Evolutionary conservation across 2,888 invertebrate species (phyloP).

Genomic region (Pemphredon lugubris): DNA sequence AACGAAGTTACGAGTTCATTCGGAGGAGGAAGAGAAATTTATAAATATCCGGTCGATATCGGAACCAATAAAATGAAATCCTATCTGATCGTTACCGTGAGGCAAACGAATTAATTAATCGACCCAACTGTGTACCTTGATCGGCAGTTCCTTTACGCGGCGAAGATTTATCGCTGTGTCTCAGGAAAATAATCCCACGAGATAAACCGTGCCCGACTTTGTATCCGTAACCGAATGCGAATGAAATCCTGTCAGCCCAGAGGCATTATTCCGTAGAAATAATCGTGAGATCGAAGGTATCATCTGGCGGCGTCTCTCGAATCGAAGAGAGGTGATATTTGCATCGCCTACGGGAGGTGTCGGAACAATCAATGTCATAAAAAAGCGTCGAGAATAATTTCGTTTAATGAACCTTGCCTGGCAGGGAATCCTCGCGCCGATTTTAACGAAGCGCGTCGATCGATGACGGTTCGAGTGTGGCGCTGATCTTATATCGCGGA

Average conservation of each 20-base stretch:
- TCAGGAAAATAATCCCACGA: conserved; percentile 28
- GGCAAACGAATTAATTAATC: no score
- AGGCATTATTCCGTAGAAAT: conserved; percentile 42
- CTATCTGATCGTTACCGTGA: no score
- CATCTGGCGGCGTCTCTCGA: conserved; percentile 7
- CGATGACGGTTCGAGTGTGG: conserved; percentile 5
- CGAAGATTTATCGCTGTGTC: neutral
- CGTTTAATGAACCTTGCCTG: conserved; percentile 8
- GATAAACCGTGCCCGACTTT: neutral
- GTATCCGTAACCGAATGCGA: conserved; percentile 27
- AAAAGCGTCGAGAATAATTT: conserved; percentile 32
- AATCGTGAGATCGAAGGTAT: conserved; percentile 30
- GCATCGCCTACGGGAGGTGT: conserved; percentile 20
- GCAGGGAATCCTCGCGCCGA: conserved; percentile 5
- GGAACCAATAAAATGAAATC: no score
- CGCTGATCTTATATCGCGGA: no score
- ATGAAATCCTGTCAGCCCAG: conserved; percentile 24
- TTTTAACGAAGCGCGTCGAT: conserved; percentile 44
- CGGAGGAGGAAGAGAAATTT: no score
- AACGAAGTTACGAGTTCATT: no score
- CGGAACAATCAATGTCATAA: conserved; percentile 12
- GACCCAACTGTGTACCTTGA: no score
- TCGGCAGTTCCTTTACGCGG: conserved; percentile 9
- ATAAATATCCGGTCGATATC: no score
- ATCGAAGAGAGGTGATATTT: conserved; percentile 21